phyloP scores from a whole-genome alignment of 2,888 invertebrate genomes.

The Ophion ventricosus region DNA sequence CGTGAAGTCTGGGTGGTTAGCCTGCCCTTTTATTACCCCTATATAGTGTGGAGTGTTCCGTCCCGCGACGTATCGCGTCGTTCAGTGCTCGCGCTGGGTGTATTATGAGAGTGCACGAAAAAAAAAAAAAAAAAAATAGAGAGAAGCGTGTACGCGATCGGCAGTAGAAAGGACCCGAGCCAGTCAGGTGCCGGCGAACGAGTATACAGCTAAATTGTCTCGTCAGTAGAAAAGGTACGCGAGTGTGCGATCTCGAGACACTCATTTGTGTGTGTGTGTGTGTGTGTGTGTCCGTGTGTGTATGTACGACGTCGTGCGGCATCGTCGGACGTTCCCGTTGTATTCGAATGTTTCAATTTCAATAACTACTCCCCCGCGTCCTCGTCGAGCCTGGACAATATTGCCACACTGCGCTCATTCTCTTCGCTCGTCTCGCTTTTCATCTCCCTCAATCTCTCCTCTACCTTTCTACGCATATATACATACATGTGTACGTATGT shows the following conservation, averaged over 20 bases:
- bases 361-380: slow-evolving; percentile 83
- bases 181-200: slow-evolving; percentile 7
- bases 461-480: slow-evolving; percentile 3
- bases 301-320: slow-evolving; percentile 61
- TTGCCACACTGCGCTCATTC: slow-evolving; percentile 59
- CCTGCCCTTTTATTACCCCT: slow-evolving; percentile 55
- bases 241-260: slow-evolving; percentile 48
- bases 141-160: slow-evolving; percentile 11
- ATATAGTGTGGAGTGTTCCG: slow-evolving; percentile 8
- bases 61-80: slow-evolving; percentile 24
- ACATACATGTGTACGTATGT: not conserved
- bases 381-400: slow-evolving; percentile 76
- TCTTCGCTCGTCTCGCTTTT: slow-evolving; percentile 33
- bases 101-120: slow-evolving; percentile 33
- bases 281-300: slow-evolving; percentile 58
- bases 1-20: slow-evolving; percentile 37
- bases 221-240: slow-evolving; percentile 58
- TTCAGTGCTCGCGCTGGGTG: slow-evolving; percentile 23
- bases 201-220: slow-evolving; percentile 15
- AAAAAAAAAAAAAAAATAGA: not conserved
- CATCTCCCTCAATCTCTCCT: slow-evolving; percentile 30
- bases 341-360: slow-evolving; percentile 83
- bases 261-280: slow-evolving; percentile 54
- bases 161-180: slow-evolving; percentile 25
- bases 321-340: slow-evolving; percentile 70